A percentile compares a stretch with the other conserved stretches of the same genome.
Conservation (phyloP, 2,113 vertebrate species). For the Tychaedon coryphoeus region DNA sequence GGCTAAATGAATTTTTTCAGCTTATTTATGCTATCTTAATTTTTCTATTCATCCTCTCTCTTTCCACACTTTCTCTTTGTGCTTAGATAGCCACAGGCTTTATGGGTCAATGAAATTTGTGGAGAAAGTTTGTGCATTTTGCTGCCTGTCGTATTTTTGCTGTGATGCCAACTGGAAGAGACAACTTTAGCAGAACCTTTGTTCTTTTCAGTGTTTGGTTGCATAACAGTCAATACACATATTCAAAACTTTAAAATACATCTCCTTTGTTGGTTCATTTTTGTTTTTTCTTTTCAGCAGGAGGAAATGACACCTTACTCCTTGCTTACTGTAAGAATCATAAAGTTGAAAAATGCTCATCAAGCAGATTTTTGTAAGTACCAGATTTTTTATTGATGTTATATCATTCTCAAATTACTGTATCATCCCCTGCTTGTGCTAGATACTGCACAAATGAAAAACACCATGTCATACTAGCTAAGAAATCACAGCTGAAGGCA, state of each 20-base stretch:
- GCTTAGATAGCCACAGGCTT: neutral
- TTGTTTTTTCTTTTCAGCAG: conserved; percentile 9
- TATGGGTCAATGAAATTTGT: neutral
- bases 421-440: neutral
- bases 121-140: neutral
- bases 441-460: neutral
- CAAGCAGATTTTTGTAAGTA: conserved; percentile 75
- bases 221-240: neutral
- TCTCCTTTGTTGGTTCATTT: neutral
- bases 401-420: neutral
- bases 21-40: neutral
- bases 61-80: neutral
- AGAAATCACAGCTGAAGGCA: neutral
- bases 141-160: neutral
- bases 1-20: neutral
- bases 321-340: conserved; percentile 70
- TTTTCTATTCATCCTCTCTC: neutral
- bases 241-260: neutral
- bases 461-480: neutral
- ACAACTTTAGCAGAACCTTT: neutral
- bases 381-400: neutral
- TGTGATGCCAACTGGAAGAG: neutral
- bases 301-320: conserved; percentile 50
- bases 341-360: conserved; percentile 67
- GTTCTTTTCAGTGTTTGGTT: neutral